Evolutionary conservation across 2,797 vertebrate species (phyloP), one percentile per base, ranked within the genome.

Genomic region (Eulemur albifrons): DNA sequence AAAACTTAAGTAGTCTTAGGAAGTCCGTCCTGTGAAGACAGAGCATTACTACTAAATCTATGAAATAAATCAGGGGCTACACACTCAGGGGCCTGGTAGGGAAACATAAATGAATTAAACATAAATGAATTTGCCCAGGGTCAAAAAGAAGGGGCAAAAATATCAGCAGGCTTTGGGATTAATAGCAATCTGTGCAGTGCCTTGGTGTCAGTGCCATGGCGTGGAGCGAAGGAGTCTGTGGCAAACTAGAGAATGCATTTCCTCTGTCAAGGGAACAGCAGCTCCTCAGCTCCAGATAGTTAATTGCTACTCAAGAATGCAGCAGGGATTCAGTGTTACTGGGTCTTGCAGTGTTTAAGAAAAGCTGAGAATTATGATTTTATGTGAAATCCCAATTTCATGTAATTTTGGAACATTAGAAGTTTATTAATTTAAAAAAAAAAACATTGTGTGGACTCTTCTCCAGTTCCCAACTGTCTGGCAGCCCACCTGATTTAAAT

Each of bases 401-500:
- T 9, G 15, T 54, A 9, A 4, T 57, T 90, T 90, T 69, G 23
- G 92, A 90, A 77, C 63, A 84, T 65, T 63, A 65, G 10, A 18
- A 35, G 17, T 82, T 93, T 38, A 38, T 92, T 80, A 63, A 65
- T 43, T 69, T 45, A 45, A 45, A 12, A 12, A 14, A 45, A 7
- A 45, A 90, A 54, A 38, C 45, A 8, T 3, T 15, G 1, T 75
- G 72, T 90, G 69, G 23, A 30, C 65, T 83, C 59, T 88, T 91
- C 54, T 43, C 35, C 35, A 45, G 52, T 50, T 73, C 43, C 20
- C 15, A 65, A 11, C 48, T 95, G 23, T 35, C 90, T 88, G 70
- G 88, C 54, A 85, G 50, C 45, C 88, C 63, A 43, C 11, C 61
- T 59, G 76, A 70, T 75, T 88, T 94, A 88, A 93, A 52, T 59